Evolutionary conservation across 2,113 vertebrate genomes (phyloP), one percentile per base, ranked within the genome.

Genomic region (Prionailurus bengalensis): DNA sequence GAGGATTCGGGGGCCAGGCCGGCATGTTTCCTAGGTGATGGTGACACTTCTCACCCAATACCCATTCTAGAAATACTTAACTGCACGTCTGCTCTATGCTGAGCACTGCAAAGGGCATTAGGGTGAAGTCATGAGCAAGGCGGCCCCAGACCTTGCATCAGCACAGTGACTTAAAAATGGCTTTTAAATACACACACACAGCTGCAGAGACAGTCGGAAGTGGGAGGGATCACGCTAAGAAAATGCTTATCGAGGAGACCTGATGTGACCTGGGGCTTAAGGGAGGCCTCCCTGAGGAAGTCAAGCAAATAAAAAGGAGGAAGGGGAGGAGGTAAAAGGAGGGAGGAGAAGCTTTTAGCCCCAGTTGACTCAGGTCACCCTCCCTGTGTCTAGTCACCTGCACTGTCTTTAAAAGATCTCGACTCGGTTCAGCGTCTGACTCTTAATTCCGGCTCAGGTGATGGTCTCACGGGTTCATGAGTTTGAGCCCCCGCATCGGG

Each of bases 381-480:
- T 81, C 33, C 55, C 15, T 13, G n/a, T 25, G 42, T 61, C 63
- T 71, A 81, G 61, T 76, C 68, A 89, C 17, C 45, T 51, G 42
- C 31, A 63, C 23, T 78, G 17, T n/a, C 42, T 91, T 95, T 39
- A 70, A 92, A 78, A 61, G 21, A 70, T 91, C 51, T 83, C 91
- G 36, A 15, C 7, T 63, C 39, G 39, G 39, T 39, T 39, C 21
- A 61, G 7, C 19, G 19, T 61, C 58, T 61, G 58, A 23, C 58
- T 61, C 58, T 61, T 9, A 21, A 61, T 61, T 61, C 23, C 58
- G 23, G 21, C 58, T 23, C 58, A 61, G 21, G 58, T 61, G 19
- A 61, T 61, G 58, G 23, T 61, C 58, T 61, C 58, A 9, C 8
- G 7, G 58, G 58, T 8, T 61, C 17, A 61, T 61, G 19, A 61